Conservation (phyloP, 1,140 invertebrate species). For the Drosophila baimaii region DNA sequence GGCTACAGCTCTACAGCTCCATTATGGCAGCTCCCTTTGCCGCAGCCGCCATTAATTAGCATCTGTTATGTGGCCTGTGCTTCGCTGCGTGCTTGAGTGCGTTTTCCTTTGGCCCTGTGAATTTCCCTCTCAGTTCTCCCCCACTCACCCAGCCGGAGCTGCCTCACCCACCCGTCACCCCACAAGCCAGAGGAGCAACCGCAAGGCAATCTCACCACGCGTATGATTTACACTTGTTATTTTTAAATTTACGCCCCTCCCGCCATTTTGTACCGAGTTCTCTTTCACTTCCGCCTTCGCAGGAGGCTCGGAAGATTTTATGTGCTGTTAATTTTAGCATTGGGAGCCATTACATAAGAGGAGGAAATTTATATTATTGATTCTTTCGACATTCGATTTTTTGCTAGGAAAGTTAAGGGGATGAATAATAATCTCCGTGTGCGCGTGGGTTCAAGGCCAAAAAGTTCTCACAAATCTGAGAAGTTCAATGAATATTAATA, state of each 20-base stretch:
- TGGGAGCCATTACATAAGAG: constrained; percentile 34
- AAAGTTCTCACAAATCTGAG: constrained; percentile 8
- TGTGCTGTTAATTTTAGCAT: constrained; percentile 52
- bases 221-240: constrained; percentile 83
- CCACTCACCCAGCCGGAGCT: not conserved
- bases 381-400: constrained; percentile 16
- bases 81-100: constrained; percentile 65
- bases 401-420: not conserved
- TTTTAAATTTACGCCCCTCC: constrained; percentile 66
- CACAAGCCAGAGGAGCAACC: constrained; percentile 22
- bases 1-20: constrained; percentile 13
- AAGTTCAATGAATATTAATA: constrained; percentile 16
- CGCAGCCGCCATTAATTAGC: constrained; percentile 74
- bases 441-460: constrained; percentile 3
- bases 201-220: constrained; percentile 57
- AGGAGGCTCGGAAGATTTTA: constrained; percentile 47
- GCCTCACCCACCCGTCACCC: not conserved
- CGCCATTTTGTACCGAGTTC: constrained; percentile 63
- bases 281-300: constrained; percentile 52
- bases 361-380: constrained; percentile 49
- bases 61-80: constrained; percentile 66
- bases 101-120: constrained; percentile 22
- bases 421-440: constrained; percentile 5
- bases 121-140: constrained; percentile 2
- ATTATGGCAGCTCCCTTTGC: constrained; percentile 36